These are phyloP conservation scores for Oxygymnocypris stewartii DNA, from an alignment of 2,113 vertebrate species.

Conservation along the genomic window DNA sequence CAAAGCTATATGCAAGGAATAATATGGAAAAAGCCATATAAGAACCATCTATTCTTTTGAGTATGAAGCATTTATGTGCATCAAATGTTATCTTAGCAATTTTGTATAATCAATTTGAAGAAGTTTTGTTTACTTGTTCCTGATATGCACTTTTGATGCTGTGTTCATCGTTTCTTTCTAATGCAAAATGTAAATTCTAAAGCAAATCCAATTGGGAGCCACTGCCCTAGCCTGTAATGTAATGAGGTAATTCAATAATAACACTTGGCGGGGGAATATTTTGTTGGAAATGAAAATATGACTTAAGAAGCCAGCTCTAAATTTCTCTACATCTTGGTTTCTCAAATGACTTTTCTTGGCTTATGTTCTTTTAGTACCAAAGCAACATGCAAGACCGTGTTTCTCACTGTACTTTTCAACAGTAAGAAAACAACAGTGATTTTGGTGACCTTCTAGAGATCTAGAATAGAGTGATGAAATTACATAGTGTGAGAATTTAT, in stretches of 20 bases:
- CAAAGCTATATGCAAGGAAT: not conserved
- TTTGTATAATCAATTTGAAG: not conserved
- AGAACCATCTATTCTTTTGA: too few species aligned
- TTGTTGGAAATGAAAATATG: conserved; percentile 4
- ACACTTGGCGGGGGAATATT: conserved; percentile 2
- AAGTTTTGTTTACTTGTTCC: not conserved
- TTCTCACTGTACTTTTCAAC: not conserved
- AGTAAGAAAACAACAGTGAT: not conserved
- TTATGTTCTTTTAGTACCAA: not conserved
- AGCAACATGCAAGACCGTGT: not conserved
- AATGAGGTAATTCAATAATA: conserved; percentile 33
- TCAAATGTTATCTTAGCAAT: not conserved
- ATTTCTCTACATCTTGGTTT: not conserved
- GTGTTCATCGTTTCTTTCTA: not conserved
- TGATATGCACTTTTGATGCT: not conserved
- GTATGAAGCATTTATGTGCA: not conserved
- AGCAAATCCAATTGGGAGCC: not conserved
- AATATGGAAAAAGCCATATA: not conserved
- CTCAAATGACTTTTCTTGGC: not conserved
- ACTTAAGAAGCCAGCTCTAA: not conserved
- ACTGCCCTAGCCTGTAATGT: not conserved
- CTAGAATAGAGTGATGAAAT: not conserved
- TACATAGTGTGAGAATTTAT: conserved; percentile 21
- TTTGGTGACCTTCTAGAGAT: not conserved
- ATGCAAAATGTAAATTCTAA: not conserved